Base-by-base conservation (phyloP, 1,140 invertebrate species). In the Steinernema feltiae region DNA sequence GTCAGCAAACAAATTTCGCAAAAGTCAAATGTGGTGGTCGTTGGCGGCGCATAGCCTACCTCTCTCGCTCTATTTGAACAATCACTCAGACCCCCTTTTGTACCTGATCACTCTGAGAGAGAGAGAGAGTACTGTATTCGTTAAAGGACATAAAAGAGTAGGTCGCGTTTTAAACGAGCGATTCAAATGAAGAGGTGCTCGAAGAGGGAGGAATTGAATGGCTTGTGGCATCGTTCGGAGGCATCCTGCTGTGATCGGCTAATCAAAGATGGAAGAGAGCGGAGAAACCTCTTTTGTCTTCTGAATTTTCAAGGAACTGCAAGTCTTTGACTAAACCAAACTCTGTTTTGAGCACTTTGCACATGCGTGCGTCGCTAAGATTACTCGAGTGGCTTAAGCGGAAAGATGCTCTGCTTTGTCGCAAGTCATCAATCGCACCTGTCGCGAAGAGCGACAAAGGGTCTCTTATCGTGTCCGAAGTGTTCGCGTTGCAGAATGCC, bases 1-100 rank as follows among this genome's bases (percentile, higher is more conserved):
- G 53, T 63, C 53, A 63, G 53, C 53, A 63, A 63, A 63, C 53
- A 63, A 15, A 63, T 63, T n/a, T 63, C 53, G n/a, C 41, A 3
- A 63, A n/a, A 63, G 53, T 63, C 15, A 21, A 63, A 63, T 63
- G 41, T n/a, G n/a, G n/a, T 41, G 35, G 7, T 41, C 18, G 12
- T 21, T 63, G 3, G 53, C 53, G 53, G 2, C 53, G 53, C 53
- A 27, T 27, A 15, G 7, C n/a, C n/a, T n/a, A n/a, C n/a, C n/a
- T n/a, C n/a, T n/a, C n/a, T n/a, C n/a, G n/a, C 53, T 15, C 24
- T 63, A 63, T 63, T 63, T 63, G 53, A 3, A 63, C 53, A 63
- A 3, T 63, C 15, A 27, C 15, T 63, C 53, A 63, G 53, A 41
- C 35, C 18, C 7, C 7, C 35, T 41, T 41, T 41, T n/a, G n/a